Base-by-base conservation (phyloP, 1,140 invertebrate genomes). In the Drosophila mojavensis region DNA sequence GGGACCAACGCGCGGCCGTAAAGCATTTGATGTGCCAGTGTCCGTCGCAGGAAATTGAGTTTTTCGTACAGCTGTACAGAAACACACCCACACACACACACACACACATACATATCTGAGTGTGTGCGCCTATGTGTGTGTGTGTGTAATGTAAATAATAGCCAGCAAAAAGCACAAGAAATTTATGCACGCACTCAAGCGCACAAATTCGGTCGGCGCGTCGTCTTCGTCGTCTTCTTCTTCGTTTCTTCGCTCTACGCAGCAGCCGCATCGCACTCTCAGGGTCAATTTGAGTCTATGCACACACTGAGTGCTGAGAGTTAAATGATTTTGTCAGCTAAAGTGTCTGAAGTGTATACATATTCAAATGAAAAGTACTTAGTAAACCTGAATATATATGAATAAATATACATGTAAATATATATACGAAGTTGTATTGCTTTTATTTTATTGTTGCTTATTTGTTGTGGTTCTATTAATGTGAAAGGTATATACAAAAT, bases 31-130 rank as follows among this genome's bases (percentile, higher is more conserved):
- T 88, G 77, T 76, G 74, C 59, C 51, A 70, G 67, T 79, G 79
- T 77, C 58, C 67, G 65, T 51, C 51, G 51, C 79, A 88, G 84
- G 84, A 88, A 88, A 88, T 88, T 88, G 84, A 89, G 84, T 88
- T 88, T 89, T 78, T 86, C 80, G 28, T 77, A 67, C 81, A 82
- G 79, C 80, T 84, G 76, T 61, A 69, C 63, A 58, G 43, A 2
- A 17, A 50, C 33, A 47, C 43, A 17, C 17, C 17, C 17, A 50
- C 33, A 47, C 43, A 55, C 39, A n/a, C 17, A 47, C 24, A 28
- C 24, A 30, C 50, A 26, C 30, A 33, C 33, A 33, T 33, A 6
- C 3, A 30, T 30, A 6, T 4, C 36, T 47, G 43, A 47, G n/a
- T 61, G 6, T 56, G 33, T 59, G 33, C 56, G 48, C 28, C 28